phyloP scores from a whole-genome alignment of 2,113 vertebrate species.

The Hemichromis elongatus region DNA sequence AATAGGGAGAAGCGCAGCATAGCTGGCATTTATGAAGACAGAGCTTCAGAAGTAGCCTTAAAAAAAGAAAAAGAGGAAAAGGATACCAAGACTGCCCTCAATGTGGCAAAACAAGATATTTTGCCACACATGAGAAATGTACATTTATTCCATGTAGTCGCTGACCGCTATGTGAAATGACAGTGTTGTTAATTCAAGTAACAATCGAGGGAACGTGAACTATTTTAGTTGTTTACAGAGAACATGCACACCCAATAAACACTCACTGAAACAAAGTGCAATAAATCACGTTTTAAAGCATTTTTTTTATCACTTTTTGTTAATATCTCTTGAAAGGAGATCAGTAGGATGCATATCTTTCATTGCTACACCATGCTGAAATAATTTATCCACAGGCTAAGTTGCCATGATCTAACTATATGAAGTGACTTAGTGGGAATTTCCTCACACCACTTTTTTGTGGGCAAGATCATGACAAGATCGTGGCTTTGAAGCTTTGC shows the following conservation, averaged over 20 bases:
- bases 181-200: background rate
- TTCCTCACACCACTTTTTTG: slow-evolving; percentile 28
- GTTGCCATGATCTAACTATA: slow-evolving; percentile 16
- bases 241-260: background rate
- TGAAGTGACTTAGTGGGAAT: slow-evolving; percentile 25
- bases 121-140: background rate
- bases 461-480: slow-evolving; percentile 37
- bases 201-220: background rate
- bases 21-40: background rate
- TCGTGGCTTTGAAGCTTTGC: slow-evolving; percentile 52
- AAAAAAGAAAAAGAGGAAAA: background rate
- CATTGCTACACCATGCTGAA: background rate
- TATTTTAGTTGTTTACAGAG: background rate
- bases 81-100: background rate
- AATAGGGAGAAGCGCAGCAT: background rate
- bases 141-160: background rate
- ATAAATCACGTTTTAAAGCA: background rate
- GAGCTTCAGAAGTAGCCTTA: background rate
- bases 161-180: background rate
- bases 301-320: background rate
- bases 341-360: background rate
- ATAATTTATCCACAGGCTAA: slow-evolving; percentile 25
- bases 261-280: background rate
- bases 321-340: background rate
- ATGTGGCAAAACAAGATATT: background rate